Evolutionary conservation across 1,140 invertebrate species (phyloP), one percentile per base, ranked within the genome.

Genomic region (Coptotermes formosanus): DNA sequence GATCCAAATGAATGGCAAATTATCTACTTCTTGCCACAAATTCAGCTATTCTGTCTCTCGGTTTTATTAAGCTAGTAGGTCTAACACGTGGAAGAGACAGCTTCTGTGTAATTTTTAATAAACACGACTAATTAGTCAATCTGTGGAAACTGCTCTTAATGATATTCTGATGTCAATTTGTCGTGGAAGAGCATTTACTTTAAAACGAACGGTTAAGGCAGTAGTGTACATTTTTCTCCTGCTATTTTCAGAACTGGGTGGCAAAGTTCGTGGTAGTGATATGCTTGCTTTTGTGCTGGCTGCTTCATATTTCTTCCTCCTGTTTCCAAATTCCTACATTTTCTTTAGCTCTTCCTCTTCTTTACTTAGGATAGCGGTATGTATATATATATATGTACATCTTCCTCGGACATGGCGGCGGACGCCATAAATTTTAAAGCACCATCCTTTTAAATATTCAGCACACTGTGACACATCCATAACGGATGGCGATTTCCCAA

Each of bases 391-490:
- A 38, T 38, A 38, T 38, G 38, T 38, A 25, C 64, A 75, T 75
- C 64, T 75, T 75, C n/a, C 64, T 75, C 64, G 64, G 64, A 75
- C 64, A 75, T 75, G 64, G 64, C n/a, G 64, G 64, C 64, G 64
- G 64, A 75, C 64, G 64, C 64, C 64, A 75, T 75, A 75, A 75
- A 75, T 75, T 75, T 75, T 9, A 16, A 75, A 25, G 64, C 64
- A 75, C 64, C 64, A 75, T 75, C n/a, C 64, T 75, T 75, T 75
- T 75, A 75, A 75, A 75, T 75, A 75, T 75, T 75, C 64, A 75
- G 64, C 64, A 30, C 64, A 75, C 64, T 75, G 64, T 75, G 64
- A 75, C 64, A 75, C 64, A 25, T 75, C 64, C 64, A 30, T 75
- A 75, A 75, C 64, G 64, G n/a, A 75, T 75, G 64, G 64, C 64